A percentile compares a stretch with the other conserved stretches of the same genome.
phyloP scores from a whole-genome alignment of 2,888 invertebrate genomes.

The Drosophila subsilvestris region DNA sequence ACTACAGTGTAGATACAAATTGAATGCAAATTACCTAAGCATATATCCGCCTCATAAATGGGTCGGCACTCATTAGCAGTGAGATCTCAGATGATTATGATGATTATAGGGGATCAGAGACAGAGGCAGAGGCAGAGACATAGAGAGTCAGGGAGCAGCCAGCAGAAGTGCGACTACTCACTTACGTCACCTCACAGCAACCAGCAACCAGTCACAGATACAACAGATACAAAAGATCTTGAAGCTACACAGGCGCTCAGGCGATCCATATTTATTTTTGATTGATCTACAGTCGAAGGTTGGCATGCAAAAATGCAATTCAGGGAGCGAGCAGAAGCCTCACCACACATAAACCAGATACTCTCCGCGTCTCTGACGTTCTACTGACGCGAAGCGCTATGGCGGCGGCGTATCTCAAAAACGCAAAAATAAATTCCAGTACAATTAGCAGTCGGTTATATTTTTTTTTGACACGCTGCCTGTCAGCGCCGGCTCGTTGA shows the following conservation, averaged over 20 bases:
- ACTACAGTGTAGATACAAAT: constrained; percentile 26
- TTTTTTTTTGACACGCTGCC: constrained; percentile 65
- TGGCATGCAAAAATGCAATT: constrained; percentile 79
- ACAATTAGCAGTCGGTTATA: constrained; percentile 68
- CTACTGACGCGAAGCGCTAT: constrained; percentile 25
- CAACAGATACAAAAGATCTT: constrained; percentile 27
- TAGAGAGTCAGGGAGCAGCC: background rate
- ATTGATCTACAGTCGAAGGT: constrained; percentile 77
- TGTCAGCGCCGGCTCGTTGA: constrained; percentile 46
- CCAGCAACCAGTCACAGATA: constrained; percentile 4
- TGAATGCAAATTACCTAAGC: constrained; percentile 75
- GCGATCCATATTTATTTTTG: constrained; percentile 58
- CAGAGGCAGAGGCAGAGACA: constrained; percentile 35
- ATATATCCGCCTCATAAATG: constrained; percentile 72
- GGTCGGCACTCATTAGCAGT: constrained; percentile 69
- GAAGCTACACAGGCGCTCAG: constrained; percentile 34
- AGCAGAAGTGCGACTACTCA: constrained; percentile 37
- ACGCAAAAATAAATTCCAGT: constrained; percentile 66
- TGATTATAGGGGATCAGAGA: constrained; percentile 35
- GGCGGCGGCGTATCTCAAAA: constrained; percentile 29
- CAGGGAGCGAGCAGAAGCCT: constrained; percentile 50
- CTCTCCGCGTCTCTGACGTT: constrained; percentile 4
- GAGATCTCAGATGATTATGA: constrained; percentile 40
- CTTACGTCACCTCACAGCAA: constrained; percentile 31
- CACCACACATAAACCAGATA: constrained; percentile 35